Evolutionary conservation across 2,113 vertebrate genomes (phyloP), one percentile per base, ranked within the genome.

Genomic region (Nothocercus nigrocapillus): DNA sequence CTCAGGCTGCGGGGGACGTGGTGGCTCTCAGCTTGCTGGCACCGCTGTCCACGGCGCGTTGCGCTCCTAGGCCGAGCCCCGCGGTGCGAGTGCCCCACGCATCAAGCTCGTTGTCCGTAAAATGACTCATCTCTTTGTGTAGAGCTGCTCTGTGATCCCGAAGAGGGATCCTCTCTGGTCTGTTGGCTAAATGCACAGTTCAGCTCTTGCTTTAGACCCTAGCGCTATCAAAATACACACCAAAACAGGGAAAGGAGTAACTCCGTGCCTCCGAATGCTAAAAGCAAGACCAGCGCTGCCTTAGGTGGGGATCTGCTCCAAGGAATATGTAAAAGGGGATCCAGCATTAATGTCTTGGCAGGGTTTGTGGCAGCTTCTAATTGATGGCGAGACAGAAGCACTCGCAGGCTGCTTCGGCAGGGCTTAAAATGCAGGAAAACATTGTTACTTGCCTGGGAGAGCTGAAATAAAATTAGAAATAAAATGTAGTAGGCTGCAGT

Each of bases 21-120:
- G 54, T 56, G 54, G 54, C 9, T 56, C 54, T 30, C 54, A 30
- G 54, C 54, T 56, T 56, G 27, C 14, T 56, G 54, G 54, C 30
- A 32, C 54, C 54, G 5, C 17, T 14, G 28, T 56, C 54, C 54
- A 30, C 28, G 11, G 28, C 27, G 15, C 15, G 27, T 30, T 9
- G 22, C 28, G n/a, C 34, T 34, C 18, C 25, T 17, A 27, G 25
- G 25, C 68, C 45, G 51, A 27, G 18, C 15, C 21, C 15, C 16
- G 24, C 7, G 2, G 21, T 36, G 13, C 67, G 36, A 34, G 51
- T 6, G 25, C 16, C 69, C 47, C 47, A 34, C 24, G 68, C 17
- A 4, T 67, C 21, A 0, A 2, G 22, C 6, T 3, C 6, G 58
- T 56, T 27, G 0, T 16, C 18, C 6, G 0, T 54, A 76, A 2